A percentile compares a stretch with the other conserved stretches of the same genome.
Conservation (phyloP, 1,140 invertebrate genomes). For the Zaprionus kolodkinae region DNA sequence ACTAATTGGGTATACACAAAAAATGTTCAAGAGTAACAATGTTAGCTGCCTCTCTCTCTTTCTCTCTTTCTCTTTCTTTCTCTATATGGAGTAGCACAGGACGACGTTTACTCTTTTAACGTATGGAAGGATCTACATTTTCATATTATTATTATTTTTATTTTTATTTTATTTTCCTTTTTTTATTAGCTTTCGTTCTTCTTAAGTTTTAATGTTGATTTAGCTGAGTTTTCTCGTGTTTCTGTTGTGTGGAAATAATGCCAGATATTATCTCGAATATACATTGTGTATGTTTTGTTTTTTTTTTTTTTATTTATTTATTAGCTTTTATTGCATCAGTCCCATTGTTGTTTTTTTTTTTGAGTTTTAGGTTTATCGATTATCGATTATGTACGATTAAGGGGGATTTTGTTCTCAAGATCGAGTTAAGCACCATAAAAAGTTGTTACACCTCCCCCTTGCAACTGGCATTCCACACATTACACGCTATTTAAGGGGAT, state of each 20-base stretch:
- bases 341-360: conserved; percentile 54
- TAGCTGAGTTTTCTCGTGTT: background rate
- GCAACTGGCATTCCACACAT: conserved; percentile 53
- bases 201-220: conserved; percentile 10
- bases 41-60: conserved; percentile 25
- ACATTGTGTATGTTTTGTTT: too few relatives aligned
- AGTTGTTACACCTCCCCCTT: conserved; percentile 59
- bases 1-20: conserved; percentile 42
- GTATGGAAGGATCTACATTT: conserved; percentile 67
- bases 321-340: conserved; percentile 76
- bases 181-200: background rate
- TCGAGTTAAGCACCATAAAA: conserved; percentile 78
- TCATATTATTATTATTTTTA: conserved; percentile 25
- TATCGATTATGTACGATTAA: conserved; percentile 26
- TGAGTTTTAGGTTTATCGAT: conserved; percentile 67
- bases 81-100: conserved; percentile 39
- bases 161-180: background rate
- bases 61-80: conserved; percentile 5
- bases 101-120: conserved; percentile 41
- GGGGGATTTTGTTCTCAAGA: conserved; percentile 62
- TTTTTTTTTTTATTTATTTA: too few relatives aligned
- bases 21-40: conserved; percentile 46
- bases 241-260: conserved; percentile 29
- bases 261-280: conserved; percentile 40
- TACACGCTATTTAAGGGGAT: conserved; percentile 39